Percentiles rank a stretch among this genome's conserved stretches.
Conservation (phyloP, 2,113 vertebrate species). For the Suncus etruscus region DNA sequence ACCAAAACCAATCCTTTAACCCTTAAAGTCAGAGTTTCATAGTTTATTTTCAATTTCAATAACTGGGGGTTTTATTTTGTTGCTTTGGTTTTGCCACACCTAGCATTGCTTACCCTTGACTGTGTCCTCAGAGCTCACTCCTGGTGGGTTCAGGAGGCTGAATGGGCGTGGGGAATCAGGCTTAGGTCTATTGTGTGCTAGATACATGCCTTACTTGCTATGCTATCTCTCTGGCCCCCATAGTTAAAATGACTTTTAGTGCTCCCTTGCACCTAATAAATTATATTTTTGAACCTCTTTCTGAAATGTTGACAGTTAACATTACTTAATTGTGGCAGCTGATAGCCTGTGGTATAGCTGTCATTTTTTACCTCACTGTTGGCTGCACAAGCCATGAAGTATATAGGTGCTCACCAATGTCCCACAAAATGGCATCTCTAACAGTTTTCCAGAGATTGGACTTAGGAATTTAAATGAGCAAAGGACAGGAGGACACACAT, state of each 20-base stretch:
- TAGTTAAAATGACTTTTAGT: not conserved
- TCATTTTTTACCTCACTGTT: slow-evolving; percentile 54
- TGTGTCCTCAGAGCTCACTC: no score
- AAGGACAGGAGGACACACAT: not conserved
- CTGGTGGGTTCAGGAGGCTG: no score
- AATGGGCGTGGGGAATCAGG: no score
- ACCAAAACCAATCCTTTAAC: no score
- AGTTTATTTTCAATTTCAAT: no score
- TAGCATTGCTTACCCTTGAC: no score
- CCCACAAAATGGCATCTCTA: slow-evolving; percentile 48
- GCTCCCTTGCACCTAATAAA: not conserved
- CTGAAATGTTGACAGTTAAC: not conserved
- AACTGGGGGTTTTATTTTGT: no score
- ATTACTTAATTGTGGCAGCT: slow-evolving; percentile 53
- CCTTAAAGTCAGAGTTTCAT: no score
- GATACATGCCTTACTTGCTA: no score
- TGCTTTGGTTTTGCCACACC: no score
- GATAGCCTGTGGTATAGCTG: not conserved
- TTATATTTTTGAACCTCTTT: slow-evolving; percentile 3
- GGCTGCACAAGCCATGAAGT: slow-evolving; percentile 32
- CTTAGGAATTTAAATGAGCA: not conserved
- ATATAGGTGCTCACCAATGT: slow-evolving; percentile 48
- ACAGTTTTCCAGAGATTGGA: not conserved
- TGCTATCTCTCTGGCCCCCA: no score
- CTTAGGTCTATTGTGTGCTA: no score